Evolutionary conservation across 2,113 vertebrate species (phyloP).

Genomic region (Centropus unirufus): DNA sequence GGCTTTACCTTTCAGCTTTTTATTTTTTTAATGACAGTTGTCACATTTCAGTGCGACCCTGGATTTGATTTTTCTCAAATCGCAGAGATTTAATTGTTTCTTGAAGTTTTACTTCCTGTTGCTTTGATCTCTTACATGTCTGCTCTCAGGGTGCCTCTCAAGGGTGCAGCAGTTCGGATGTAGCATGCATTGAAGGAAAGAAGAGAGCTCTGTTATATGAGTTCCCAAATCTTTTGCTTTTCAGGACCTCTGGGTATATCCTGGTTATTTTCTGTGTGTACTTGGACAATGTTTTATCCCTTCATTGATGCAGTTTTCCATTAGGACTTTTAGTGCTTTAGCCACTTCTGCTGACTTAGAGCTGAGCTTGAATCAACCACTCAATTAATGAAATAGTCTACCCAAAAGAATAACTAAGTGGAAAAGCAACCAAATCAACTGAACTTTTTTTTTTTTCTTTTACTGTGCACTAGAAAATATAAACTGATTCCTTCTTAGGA

Average conservation of each 20-base stretch:
- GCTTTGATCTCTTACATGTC: background rate
- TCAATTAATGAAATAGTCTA: background rate
- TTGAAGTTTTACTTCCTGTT: background rate
- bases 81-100: background rate
- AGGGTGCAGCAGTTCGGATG: background rate
- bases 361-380: background rate
- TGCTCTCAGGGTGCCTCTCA: background rate
- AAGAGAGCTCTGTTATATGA: background rate
- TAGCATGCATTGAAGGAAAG: background rate
- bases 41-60: background rate
- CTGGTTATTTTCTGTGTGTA: background rate
- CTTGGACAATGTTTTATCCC: background rate
- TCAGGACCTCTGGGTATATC: background rate
- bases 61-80: background rate
- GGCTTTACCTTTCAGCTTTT: background rate
- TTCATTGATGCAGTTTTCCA: background rate
- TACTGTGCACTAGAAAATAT: background rate
- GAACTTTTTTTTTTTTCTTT: background rate
- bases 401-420: background rate
- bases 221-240: background rate
- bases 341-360: background rate
- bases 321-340: background rate
- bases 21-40: too few species aligned
- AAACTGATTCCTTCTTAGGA: background rate
- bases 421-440: background rate